Percentiles rank a stretch among this genome's conserved stretches.
These are phyloP conservation scores for Pachypanchax playfairii DNA, from an alignment of 2,113 vertebrate species.

Conservation along the genomic window DNA sequence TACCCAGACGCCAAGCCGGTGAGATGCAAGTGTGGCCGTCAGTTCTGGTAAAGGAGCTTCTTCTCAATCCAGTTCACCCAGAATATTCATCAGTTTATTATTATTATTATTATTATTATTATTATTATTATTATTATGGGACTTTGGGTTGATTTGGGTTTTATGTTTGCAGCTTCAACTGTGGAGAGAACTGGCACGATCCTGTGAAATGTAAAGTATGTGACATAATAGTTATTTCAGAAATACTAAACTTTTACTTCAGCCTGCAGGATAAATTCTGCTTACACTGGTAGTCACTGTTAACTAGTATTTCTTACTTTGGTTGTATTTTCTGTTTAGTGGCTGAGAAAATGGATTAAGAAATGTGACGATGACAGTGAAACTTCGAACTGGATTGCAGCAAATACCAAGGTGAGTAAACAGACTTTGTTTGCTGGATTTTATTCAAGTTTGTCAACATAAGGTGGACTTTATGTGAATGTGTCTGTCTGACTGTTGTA, in stretches of 20 bases:
- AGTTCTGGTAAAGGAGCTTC: constrained; percentile 90
- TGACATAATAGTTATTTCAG: neutral
- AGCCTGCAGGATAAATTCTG: neutral
- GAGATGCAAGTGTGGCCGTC: constrained; percentile 98
- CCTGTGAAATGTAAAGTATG: constrained; percentile 99
- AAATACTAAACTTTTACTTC: neutral
- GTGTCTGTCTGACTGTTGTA: neutral
- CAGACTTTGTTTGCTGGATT: neutral
- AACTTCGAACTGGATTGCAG: constrained; percentile 99
- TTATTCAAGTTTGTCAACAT: neutral
- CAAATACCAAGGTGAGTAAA: constrained; percentile 93
- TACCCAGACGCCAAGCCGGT: constrained; percentile 99
- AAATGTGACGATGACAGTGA: constrained; percentile 99
- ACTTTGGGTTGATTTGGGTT: constrained; percentile 17
- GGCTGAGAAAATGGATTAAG: constrained; percentile 99
- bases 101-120: neutral
- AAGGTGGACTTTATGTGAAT: neutral
- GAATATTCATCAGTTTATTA: neutral
- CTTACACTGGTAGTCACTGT: neutral
- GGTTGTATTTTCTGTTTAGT: constrained; percentile 74
- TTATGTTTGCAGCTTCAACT: constrained; percentile 90
- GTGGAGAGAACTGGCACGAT: constrained; percentile 99
- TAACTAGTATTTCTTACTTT: constrained; percentile 3
- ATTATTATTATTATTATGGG: neutral
- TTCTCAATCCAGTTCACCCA: neutral